A percentile compares a stretch with the other conserved stretches of the same genome.
phyloP scores from a whole-genome alignment of 2,113 vertebrate genomes.

The Cynoglossus semilaevis region DNA sequence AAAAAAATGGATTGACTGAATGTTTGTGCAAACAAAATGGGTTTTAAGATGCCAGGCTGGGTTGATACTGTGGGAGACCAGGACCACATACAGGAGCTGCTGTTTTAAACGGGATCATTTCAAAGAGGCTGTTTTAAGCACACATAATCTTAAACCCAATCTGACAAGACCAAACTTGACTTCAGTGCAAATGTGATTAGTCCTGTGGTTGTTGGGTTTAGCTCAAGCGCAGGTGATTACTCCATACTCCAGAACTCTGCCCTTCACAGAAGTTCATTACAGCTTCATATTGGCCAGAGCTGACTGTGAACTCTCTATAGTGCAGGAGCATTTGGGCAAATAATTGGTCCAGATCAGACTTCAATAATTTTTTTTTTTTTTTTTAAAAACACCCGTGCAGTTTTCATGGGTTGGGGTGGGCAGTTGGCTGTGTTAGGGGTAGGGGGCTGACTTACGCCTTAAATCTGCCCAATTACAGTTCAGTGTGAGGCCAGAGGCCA shows the following conservation, averaged over 20 bases:
- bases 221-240: neutral
- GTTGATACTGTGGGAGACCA: no score
- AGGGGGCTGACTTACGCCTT: neutral
- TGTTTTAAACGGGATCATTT: neutral
- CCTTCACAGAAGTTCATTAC: neutral
- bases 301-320: neutral
- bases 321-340: neutral
- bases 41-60: no score
- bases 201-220: neutral
- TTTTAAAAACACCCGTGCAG: neutral
- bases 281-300: neutral
- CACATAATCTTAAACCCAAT: no score
- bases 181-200: neutral
- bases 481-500: constrained; percentile 9
- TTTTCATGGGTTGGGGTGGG: neutral
- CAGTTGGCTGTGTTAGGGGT: no score
- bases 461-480: constrained; percentile 5
- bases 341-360: constrained; percentile 1
- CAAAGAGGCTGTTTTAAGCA: neutral
- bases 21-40: no score
- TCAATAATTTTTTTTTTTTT: no score
- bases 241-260: neutral
- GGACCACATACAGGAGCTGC: neutral
- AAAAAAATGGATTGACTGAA: no score
- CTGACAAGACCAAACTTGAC: neutral